A percentile compares a stretch with the other conserved stretches of the same genome.
phyloP scores from a whole-genome alignment of 2,888 invertebrate genomes.

The Xestia ashworthii region DNA sequence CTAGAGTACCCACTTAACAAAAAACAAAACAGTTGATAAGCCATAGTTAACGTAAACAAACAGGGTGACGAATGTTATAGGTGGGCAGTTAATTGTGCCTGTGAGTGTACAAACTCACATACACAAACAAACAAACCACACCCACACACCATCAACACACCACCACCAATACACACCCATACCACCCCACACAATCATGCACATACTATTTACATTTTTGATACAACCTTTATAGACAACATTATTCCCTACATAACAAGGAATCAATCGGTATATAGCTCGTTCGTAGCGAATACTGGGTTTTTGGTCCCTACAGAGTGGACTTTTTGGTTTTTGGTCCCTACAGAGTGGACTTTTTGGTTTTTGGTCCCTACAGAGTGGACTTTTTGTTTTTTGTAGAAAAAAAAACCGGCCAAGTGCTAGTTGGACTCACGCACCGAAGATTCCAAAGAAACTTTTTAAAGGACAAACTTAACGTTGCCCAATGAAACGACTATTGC shows the following conservation, averaged over 20 bases:
- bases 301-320: neutral
- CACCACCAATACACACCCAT: no score
- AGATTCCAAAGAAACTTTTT: no score
- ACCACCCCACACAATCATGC: no score
- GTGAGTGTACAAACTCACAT: no score
- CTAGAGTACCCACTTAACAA: no score
- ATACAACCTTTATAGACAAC: neutral
- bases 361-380: neutral
- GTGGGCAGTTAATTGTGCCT: no score
- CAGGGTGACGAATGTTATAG: no score
- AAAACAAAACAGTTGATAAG: no score
- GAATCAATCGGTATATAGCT: neutral
- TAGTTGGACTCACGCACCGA: no score
- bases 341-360: neutral
- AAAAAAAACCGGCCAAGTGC: neutral
- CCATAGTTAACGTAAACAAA: no score
- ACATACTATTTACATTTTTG: neutral
- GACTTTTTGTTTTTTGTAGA: neutral
- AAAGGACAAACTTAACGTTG: no score
- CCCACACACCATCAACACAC: neutral
- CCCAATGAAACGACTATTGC: no score
- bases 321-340: neutral
- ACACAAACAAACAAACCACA: neutral
- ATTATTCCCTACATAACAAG: neutral
- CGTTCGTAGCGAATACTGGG: neutral